Percentiles rank a stretch among this genome's conserved stretches.
These are phyloP conservation scores for Apostichopus japonicus DNA, from an alignment of 35 echinoderm and acorn worm species.

Conservation along the genomic window DNA sequence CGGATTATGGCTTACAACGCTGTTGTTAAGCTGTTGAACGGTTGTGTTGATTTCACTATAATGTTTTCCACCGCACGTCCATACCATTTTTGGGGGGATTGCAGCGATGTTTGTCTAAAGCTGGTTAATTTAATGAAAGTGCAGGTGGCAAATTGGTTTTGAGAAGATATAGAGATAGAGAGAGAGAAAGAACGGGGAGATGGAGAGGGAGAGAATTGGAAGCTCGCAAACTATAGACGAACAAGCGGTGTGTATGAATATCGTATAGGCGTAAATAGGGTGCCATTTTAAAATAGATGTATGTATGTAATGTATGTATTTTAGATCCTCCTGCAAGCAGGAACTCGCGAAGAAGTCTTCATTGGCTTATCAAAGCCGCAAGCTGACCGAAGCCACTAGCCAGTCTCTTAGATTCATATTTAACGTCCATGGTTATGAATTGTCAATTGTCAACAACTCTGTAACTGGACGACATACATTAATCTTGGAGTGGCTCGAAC, in stretches of 20 bases:
- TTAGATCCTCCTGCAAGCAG: no score
- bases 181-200: background rate
- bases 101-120: constrained; percentile 2
- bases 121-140: constrained; percentile 38
- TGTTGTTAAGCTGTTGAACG: background rate
- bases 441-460: no score
- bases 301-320: no score
- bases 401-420: no score
- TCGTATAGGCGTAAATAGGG: background rate
- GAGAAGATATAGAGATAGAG: background rate
- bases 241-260: background rate
- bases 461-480: no score
- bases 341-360: no score
- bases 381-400: no score
- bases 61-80: background rate
- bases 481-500: no score
- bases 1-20: background rate
- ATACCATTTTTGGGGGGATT: no score
- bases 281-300: no score
- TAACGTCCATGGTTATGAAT: no score
- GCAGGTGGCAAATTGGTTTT: constrained; percentile 4
- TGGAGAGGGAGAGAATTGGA: background rate
- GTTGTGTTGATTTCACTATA: background rate
- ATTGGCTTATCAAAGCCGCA: no score
- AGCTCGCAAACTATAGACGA: background rate